Evolutionary conservation across 2,113 vertebrate species (phyloP).

Genomic region (rat (Rattus norvegicus)): DNA sequence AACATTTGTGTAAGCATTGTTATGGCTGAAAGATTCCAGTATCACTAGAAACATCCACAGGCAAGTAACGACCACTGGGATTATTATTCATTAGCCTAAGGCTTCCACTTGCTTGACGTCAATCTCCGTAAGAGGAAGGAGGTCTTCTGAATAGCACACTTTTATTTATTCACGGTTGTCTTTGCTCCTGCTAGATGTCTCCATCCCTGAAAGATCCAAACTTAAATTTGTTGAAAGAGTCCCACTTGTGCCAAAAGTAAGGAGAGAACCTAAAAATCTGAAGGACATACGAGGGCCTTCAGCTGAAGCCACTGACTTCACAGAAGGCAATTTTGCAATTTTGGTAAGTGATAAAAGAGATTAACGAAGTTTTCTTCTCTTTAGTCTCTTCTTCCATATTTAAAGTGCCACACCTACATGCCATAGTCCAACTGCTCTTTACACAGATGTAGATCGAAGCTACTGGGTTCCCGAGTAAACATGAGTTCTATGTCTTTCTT

Average conservation of each 20-base stretch:
- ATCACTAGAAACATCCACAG: neutral
- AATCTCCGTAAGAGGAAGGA: neutral
- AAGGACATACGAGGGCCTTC: constrained; percentile 93
- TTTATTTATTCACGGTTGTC: neutral
- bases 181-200: constrained; percentile 85
- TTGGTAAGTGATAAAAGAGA: constrained; percentile 87
- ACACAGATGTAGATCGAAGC: neutral
- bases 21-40: neutral
- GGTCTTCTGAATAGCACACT: neutral
- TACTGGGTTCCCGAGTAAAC: neutral
- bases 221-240: constrained; percentile 93
- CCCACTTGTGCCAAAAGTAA: constrained; percentile 91
- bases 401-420: neutral
- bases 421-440: neutral
- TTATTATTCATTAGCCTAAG: neutral
- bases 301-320: constrained; percentile 86
- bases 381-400: neutral
- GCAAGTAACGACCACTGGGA: neutral
- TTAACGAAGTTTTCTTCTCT: neutral
- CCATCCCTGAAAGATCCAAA: constrained; percentile 91
- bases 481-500: neutral
- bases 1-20: neutral
- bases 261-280: constrained; percentile 89
- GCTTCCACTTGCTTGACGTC: neutral
- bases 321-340: constrained; percentile 91